phyloP scores from a whole-genome alignment of 2,113 vertebrate genomes.

The Porphyrio hochstetteri region DNA sequence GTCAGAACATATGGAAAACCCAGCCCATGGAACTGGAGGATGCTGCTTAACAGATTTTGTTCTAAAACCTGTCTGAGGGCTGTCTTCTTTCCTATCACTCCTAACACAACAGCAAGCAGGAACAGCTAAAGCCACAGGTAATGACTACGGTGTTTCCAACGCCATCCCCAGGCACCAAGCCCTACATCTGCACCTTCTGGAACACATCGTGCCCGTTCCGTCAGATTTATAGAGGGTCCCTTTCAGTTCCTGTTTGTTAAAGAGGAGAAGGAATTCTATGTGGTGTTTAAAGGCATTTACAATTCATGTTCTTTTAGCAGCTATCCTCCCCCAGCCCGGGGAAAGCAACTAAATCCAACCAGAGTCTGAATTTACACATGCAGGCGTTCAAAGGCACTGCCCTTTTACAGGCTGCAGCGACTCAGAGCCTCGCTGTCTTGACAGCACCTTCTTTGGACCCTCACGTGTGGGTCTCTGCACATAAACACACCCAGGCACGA shows the following conservation, averaged over 20 bases:
- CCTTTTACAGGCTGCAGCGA: rapidly evolving
- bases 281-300: background rate
- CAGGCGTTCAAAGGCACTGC: background rate
- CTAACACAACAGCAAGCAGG: background rate
- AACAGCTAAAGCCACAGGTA: background rate
- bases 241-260: background rate
- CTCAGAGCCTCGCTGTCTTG: background rate
- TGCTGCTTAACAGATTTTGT: background rate
- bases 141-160: background rate
- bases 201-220: background rate
- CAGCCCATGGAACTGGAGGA: background rate
- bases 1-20: slow-evolving; percentile 4
- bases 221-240: background rate
- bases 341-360: background rate
- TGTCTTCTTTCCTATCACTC: background rate
- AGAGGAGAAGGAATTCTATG: background rate
- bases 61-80: background rate
- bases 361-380: background rate
- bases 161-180: background rate
- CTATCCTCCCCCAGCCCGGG: background rate
- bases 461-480: background rate
- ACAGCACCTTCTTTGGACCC: rapidly evolving
- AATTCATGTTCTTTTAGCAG: background rate
- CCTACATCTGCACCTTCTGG: background rate
- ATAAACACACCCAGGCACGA: background rate